Percentiles rank a stretch among this genome's conserved stretches.
Conservation (phyloP, 92 coral and sea anemone genomes). For the Metridium senile region DNA sequence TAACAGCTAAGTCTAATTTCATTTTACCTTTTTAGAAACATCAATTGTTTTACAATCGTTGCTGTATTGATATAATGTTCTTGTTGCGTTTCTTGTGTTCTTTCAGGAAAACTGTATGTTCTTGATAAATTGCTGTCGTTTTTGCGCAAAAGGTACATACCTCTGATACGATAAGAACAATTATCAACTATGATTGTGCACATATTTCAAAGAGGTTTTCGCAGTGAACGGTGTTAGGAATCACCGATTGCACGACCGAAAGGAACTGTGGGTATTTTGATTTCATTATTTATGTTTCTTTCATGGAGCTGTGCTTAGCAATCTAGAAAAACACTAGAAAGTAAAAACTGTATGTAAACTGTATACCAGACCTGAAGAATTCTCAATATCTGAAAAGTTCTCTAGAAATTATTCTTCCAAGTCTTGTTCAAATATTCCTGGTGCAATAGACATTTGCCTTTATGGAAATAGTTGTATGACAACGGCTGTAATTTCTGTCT, state of each 20-base stretch:
- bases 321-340: no score
- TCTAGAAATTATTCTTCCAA: constrained; percentile 72
- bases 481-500: background rate
- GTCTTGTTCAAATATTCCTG: constrained; percentile 56
- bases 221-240: no score
- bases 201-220: no score
- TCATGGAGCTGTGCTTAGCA: no score
- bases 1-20: background rate
- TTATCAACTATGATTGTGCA: no score
- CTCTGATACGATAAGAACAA: no score
- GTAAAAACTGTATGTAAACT: no score
- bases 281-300: no score
- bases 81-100: background rate
- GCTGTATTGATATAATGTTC: background rate
- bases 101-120: constrained; percentile 75
- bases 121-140: constrained; percentile 81
- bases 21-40: no score
- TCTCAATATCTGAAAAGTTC: constrained; percentile 43
- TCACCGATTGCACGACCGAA: no score
- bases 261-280: no score
- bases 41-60: background rate
- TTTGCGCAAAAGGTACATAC: constrained; percentile 73
- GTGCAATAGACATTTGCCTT: constrained; percentile 90
- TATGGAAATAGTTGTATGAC: no score
- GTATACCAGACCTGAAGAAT: constrained; percentile 60